Evolutionary conservation across 2,888 invertebrate species (phyloP), one percentile per base, ranked within the genome.

Genomic region (Furcula furcula): DNA sequence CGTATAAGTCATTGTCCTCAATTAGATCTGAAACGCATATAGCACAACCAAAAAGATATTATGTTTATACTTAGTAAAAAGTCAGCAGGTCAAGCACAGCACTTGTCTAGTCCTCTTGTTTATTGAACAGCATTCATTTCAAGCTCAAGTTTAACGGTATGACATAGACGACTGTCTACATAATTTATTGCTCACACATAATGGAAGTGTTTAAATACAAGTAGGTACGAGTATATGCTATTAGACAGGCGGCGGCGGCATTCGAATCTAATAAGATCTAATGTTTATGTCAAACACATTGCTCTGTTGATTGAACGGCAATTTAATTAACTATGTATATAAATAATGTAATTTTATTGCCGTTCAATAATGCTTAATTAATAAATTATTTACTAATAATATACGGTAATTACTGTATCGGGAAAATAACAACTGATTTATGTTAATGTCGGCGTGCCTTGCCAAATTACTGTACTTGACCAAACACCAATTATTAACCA

Each of bases 391-490:
- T 11, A 15, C 22, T 34, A 25, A 30, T 26, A 14, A 26, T 9
- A 14, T 26, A 26, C 26, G 14, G 2, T 26, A 26, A 14, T 26
- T n/a, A 14, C 12, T 7, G 25, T 25, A 7, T 2, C 5, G 13
- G 13, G 25, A 13, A 20, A 7, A 14, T 26, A 26, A 26, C 26
- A 14, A 26, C 9, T n/a, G 4, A 20, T 14, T 21, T 12, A 19
- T 22, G 11, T 26, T n/a, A 19, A 12, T 9, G 2, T n/a, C 9
- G 19, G 2, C 2, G 31, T 20, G n/a, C 6, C 10, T n/a, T 29
- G 27, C 25, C 27, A 46, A 44, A 34, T 21, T 27, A 31, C 10
- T 4, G 10, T 3, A 10, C 6, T n/a, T n/a, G n/a, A n/a, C 4
- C 2, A 4, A 4, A 26, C 14, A 1, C 26, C 14, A 9, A 2